Base-by-base conservation (phyloP, 2,797 vertebrate genomes). In the Bovichtus variegatus region DNA sequence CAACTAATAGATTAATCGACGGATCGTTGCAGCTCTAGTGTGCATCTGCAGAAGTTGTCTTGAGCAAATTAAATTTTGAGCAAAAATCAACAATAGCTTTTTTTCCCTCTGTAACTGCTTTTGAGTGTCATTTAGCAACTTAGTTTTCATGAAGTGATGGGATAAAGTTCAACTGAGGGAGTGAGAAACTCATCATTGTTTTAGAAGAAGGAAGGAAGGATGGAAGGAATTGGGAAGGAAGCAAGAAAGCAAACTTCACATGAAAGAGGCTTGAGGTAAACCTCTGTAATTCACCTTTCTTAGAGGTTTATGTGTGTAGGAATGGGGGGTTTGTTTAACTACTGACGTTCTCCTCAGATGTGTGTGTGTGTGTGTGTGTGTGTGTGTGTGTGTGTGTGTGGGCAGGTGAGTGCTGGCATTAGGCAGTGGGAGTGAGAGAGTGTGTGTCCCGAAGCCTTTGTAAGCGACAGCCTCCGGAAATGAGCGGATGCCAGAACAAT, bases 401-500 rank as follows among this genome's bases (percentile, higher is more conserved):
- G 46, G 80, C 89, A 92, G 91, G 93, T 94, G 85, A 92, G 86
- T 73, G 76, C 60, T 60, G 81, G 57, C 65, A 74, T 74, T 73
- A 81, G 74, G 65, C 82, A 74, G 77, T 46, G 70, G 68, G 65
- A 74, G 76, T 63, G 64, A 74, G 78, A 50, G 74, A 81, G 79
- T 66, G 77, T 85, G 87, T 78, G 15, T 74, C 74, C 71, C 23
- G 27, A 64, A 53, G 77, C 63, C 71, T 90, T 86, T 87, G 82
- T 83, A 75, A 86, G 84, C 79, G 11, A 23, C 86, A 83, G 88
- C 81, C 88, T 86, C 91, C 89, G 91, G 93, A 95, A 93, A 87
- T 92, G 88, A 85, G 87, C 65, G 62, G 88, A 87, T 91, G 64
- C 10, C 60, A 85, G 90, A 94, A 95, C 93, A 95, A 95, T 91